Conservation (phyloP, 2,797 vertebrate genomes). For the Sorex maritimensis region DNA sequence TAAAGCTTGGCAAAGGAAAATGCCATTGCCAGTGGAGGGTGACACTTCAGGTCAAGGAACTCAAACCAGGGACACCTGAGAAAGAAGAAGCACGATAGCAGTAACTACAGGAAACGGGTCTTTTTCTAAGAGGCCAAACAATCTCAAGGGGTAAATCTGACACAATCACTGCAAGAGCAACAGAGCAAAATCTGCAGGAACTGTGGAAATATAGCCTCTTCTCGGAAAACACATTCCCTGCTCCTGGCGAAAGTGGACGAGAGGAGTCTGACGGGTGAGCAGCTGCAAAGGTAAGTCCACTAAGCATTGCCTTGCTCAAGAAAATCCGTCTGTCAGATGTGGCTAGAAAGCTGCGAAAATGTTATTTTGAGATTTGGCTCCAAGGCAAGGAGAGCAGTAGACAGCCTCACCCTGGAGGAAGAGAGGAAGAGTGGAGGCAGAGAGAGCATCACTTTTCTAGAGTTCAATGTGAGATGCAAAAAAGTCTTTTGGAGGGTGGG, state of each 20-base stretch:
- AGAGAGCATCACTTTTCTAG: background rate
- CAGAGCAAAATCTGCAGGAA: background rate
- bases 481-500: too few species aligned
- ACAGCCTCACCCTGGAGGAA: background rate
- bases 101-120: background rate
- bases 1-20: constrained; percentile 14
- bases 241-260: background rate
- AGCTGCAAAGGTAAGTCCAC: background rate
- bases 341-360: constrained; percentile 57
- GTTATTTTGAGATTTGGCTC: constrained; percentile 68
- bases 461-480: background rate
- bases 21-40: background rate
- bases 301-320: background rate
- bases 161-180: background rate
- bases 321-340: constrained; percentile 42
- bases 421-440: too few species aligned
- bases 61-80: background rate
- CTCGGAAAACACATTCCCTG: background rate
- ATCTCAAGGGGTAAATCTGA: background rate
- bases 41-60: background rate
- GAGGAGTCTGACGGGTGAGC: background rate
- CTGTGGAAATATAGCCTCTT: background rate
- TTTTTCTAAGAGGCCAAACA: background rate
- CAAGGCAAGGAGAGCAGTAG: constrained; percentile 44
- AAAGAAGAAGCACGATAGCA: background rate